phyloP scores from a whole-genome alignment of 2,888 invertebrate species.

The Hesperia comma region DNA sequence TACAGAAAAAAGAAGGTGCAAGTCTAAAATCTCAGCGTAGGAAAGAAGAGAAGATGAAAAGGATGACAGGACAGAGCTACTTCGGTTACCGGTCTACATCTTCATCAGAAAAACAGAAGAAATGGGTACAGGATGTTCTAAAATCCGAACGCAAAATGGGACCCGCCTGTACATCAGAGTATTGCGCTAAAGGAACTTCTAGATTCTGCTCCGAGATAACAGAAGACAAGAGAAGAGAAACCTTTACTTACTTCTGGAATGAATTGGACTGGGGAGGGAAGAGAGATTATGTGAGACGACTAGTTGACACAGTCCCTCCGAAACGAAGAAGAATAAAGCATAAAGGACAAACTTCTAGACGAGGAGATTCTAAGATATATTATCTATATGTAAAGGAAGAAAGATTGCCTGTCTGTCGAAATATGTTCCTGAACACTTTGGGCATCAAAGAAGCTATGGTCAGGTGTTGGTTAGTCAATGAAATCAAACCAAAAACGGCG shows the following conservation, averaged over 20 bases:
- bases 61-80: slow-evolving; percentile 68
- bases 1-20: slow-evolving; percentile 52
- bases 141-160: slow-evolving; percentile 62
- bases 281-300: slow-evolving; percentile 52
- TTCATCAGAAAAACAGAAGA: slow-evolving; percentile 46
- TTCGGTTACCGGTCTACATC: slow-evolving; percentile 56
- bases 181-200: slow-evolving; percentile 51
- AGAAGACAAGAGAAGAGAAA: slow-evolving; percentile 50
- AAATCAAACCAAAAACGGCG: slow-evolving; percentile 45
- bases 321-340: slow-evolving; percentile 54
- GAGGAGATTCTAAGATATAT: slow-evolving; percentile 61
- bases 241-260: slow-evolving; percentile 65
- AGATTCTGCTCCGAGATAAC: slow-evolving; percentile 52
- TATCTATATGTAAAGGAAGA: slow-evolving; percentile 51
- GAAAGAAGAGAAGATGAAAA: slow-evolving; percentile 58
- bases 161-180: slow-evolving; percentile 53
- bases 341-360: slow-evolving; percentile 56
- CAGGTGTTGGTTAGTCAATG: slow-evolving; percentile 56
- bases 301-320: slow-evolving; percentile 57
- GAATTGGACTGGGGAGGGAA: slow-evolving; percentile 62
- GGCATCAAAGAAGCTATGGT: slow-evolving; percentile 69
- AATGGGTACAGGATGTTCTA: slow-evolving; percentile 64
- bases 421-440: slow-evolving; percentile 64
- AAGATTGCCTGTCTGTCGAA: slow-evolving; percentile 56
- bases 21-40: slow-evolving; percentile 54